Evolutionary conservation across 2,888 invertebrate species (phyloP).

Genomic region (Operophtera brumata): DNA sequence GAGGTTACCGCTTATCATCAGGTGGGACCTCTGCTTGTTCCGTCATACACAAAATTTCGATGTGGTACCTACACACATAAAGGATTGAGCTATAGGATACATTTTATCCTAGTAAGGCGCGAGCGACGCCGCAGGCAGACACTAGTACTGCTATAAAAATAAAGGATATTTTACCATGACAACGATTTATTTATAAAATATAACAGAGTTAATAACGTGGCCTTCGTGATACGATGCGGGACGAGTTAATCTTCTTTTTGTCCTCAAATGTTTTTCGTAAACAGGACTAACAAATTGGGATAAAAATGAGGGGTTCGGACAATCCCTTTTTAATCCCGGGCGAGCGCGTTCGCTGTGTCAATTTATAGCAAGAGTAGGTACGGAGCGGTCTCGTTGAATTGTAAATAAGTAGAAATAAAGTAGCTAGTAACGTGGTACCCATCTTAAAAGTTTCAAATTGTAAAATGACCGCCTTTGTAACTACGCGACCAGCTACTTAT

Average conservation of each 20-base stretch:
- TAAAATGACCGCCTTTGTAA: too few relatives aligned
- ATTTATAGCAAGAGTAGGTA: constrained; percentile 37
- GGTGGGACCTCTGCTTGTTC: too few relatives aligned
- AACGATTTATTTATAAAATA: constrained; percentile 2
- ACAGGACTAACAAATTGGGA: constrained; percentile 65
- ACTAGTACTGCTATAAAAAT: too few relatives aligned
- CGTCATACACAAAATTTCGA: too few relatives aligned
- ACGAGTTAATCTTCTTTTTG: constrained; percentile 55
- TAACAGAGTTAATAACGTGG: background rate
- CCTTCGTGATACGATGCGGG: constrained; percentile 42
- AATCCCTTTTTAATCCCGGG: constrained; percentile 63
- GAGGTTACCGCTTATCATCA: too few relatives aligned
- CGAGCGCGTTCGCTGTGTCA: constrained; percentile 50
- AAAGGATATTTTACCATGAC: background rate
- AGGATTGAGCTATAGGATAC: too few relatives aligned
- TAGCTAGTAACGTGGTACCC: too few relatives aligned
- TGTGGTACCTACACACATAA: too few relatives aligned
- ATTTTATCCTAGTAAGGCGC: too few relatives aligned
- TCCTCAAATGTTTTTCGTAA: constrained; percentile 58
- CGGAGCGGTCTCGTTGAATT: constrained; percentile 48
- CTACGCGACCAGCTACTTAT: too few relatives aligned
- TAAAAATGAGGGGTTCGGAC: constrained; percentile 61
- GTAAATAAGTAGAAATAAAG: constrained; percentile 38
- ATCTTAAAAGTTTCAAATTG: too few relatives aligned
- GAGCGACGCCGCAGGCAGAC: too few relatives aligned